Base-by-base conservation (phyloP, 2,113 vertebrate genomes). In the Xiphophorus hellerii region DNA sequence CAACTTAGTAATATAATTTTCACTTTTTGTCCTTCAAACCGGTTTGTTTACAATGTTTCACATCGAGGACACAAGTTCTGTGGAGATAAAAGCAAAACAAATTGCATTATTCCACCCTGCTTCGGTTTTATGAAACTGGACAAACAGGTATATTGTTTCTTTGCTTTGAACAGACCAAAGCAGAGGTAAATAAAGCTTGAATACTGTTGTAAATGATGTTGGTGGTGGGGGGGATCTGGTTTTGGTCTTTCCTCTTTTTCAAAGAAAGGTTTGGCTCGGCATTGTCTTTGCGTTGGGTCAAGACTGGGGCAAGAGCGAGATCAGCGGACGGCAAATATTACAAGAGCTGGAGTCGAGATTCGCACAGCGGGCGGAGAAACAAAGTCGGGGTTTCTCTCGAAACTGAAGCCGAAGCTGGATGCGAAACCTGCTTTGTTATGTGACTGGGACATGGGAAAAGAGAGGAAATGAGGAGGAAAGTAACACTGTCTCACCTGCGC, bases 321-420 rank as follows among this genome's bases (percentile, higher is more conserved):
- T 81, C 72, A 76, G 69, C 72, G 27, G 63, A 71, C 22, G 8
- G 73, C 54, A 84, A 90, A 90, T 81, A 84, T 89, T 84, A 39
- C 73, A 73, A 67, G 35, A 28, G 69, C n/a, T 68, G 5, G 1
- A 25, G 28, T 74, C 25, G 77, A 81, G 70, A 79, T 68, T 77
- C 51, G 8, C 13, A 17, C 48, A n/a, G 77, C 1, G 2, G 37
- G 29, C 28, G 20, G 13, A 64, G 39, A 78, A 35, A 42, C n/a
- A 48, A 44, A 67, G 9, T 29, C 1, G 8, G 29, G 44, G 44
- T 58, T 62, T 62, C 17, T 64, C 20, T 0, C 0, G 22, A 64
- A 78, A 39, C 63, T n/a, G 44, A 30, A 39, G 35, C 44, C 15
- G 31, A 54, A 54, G 67, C 29, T 30, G 29, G 27, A 54, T 33